Percentiles rank a stretch among this genome's conserved stretches.
phyloP scores from a whole-genome alignment of 2,113 vertebrate species.

The Panthera tigris region DNA sequence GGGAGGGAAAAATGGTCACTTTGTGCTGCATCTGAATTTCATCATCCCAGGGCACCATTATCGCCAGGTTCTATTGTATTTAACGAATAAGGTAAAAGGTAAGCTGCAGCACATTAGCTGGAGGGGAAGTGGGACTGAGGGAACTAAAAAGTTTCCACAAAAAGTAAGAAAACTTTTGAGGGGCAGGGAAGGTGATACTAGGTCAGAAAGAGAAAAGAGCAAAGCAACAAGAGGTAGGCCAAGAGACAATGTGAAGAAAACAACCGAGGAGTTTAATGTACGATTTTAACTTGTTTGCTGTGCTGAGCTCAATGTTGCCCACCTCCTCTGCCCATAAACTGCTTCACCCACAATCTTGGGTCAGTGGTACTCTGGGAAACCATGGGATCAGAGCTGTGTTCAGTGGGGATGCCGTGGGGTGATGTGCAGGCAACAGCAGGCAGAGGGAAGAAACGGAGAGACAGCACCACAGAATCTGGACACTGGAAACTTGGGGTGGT shows the following conservation, averaged over 20 bases:
- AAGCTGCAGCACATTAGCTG: neutral
- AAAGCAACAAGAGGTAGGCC: neutral
- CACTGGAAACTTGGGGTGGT: neutral
- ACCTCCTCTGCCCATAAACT: neutral
- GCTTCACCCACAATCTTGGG: neutral
- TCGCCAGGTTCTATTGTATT: neutral
- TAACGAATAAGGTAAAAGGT: neutral
- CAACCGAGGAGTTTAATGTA: neutral
- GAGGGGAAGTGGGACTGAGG: neutral
- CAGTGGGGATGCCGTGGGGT: neutral
- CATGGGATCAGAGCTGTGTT: neutral
- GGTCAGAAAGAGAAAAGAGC: neutral
- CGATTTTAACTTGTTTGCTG: neutral
- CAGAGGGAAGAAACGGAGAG: neutral
- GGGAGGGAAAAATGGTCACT: neutral
- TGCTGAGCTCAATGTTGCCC: neutral
- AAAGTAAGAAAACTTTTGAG: neutral
- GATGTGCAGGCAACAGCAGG: fast-evolving
- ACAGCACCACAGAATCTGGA: neutral
- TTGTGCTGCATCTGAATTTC: neutral
- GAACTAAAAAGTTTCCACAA: neutral
- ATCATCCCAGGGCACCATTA: neutral
- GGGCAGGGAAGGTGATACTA: neutral
- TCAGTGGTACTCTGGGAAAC: neutral
- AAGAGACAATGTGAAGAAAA: neutral